Conservation (phyloP, 2,113 vertebrate species). For the Engystomops pustulosus region DNA sequence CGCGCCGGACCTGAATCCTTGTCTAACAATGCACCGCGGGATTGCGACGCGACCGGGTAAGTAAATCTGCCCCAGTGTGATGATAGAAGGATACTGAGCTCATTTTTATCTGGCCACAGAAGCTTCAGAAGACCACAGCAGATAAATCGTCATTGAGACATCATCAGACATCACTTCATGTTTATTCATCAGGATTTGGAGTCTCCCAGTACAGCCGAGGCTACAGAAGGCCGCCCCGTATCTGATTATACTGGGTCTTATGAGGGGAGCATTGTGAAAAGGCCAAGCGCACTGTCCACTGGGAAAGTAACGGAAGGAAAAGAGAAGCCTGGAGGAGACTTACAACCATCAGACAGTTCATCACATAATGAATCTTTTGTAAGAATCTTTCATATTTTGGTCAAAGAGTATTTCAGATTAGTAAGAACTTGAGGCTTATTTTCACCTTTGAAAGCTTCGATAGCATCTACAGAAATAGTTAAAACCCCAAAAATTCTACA, state of each 20-base stretch:
- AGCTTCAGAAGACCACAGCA: background rate
- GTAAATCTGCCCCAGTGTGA: too few relatives aligned
- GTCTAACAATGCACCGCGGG: too few relatives aligned
- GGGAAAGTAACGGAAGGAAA: background rate
- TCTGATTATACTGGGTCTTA: conserved; percentile 9
- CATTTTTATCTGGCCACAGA: background rate
- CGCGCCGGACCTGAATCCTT: too few relatives aligned
- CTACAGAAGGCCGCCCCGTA: background rate
- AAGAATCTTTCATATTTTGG: background rate
- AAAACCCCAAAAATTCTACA: background rate
- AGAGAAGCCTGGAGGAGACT: background rate
- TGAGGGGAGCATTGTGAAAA: background rate
- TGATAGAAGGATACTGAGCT: background rate
- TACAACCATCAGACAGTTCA: conserved; percentile 6
- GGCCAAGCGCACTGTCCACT: background rate
- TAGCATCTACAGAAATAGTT: background rate
- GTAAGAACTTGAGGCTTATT: background rate
- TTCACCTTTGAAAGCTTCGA: background rate
- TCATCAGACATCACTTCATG: background rate
- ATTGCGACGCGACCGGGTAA: too few relatives aligned
- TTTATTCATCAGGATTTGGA: conserved; percentile 19
- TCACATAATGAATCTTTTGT: conserved; percentile 25
- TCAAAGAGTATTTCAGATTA: background rate
- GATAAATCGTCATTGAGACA: background rate
- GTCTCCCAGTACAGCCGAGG: background rate